A percentile compares a stretch with the other conserved stretches of the same genome.
These are phyloP conservation scores for Ophion ellenae DNA, from an alignment of 2,888 invertebrate species.

Conservation along the genomic window DNA sequence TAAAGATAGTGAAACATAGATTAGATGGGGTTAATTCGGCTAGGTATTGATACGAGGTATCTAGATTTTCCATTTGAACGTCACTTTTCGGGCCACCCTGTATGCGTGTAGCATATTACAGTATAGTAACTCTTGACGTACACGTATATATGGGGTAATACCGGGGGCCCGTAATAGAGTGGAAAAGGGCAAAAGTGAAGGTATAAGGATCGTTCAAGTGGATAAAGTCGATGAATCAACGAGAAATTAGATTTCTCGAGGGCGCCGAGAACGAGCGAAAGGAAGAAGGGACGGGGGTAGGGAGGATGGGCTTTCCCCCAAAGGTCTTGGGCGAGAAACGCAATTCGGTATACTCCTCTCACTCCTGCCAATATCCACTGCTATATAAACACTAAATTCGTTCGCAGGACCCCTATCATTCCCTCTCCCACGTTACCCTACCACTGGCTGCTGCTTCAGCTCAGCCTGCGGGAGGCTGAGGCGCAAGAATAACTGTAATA, in stretches of 20 bases:
- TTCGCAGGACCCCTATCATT: too few species aligned
- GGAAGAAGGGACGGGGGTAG: slow-evolving; percentile 6
- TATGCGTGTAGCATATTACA: slow-evolving; percentile 3
- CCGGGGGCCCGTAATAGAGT: slow-evolving; percentile 20
- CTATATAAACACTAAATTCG: neutral
- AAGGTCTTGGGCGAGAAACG: slow-evolving; percentile 30
- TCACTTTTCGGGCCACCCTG: neutral
- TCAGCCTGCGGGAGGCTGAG: neutral
- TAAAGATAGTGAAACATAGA: too few species aligned
- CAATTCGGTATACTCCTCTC: slow-evolving; percentile 26
- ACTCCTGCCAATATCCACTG: slow-evolving; percentile 14
- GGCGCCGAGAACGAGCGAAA: slow-evolving; percentile 9
- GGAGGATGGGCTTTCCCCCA: slow-evolving; percentile 22
- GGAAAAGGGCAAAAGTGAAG: slow-evolving; percentile 63
- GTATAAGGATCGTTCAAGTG: slow-evolving; percentile 63
- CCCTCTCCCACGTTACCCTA: neutral
- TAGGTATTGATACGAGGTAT: too few species aligned
- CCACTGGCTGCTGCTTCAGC: too few species aligned
- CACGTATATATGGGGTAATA: neutral
- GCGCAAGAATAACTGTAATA: slow-evolving; percentile 62
- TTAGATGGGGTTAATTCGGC: too few species aligned
- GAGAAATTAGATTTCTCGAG: slow-evolving; percentile 66
- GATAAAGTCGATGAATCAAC: slow-evolving; percentile 66
- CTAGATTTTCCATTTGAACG: too few species aligned
- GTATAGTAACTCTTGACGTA: slow-evolving; percentile 5